Conservation (phyloP, 2,113 vertebrate species). For the Camarhynchus parvulus region DNA sequence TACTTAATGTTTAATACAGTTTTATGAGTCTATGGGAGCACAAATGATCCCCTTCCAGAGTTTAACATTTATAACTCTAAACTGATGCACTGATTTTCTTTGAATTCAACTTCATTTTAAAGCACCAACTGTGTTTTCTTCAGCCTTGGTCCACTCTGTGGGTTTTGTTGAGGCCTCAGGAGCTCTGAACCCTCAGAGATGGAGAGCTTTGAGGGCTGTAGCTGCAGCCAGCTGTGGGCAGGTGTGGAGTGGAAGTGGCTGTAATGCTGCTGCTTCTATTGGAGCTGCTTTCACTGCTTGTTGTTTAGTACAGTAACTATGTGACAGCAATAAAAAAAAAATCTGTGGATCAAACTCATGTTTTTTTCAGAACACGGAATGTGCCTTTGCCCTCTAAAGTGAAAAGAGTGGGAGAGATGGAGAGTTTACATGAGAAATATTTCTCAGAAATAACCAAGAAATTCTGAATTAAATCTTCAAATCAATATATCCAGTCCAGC, state of each 20-base stretch:
- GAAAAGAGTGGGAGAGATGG: background rate
- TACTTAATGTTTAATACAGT: background rate
- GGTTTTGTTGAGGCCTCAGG: background rate
- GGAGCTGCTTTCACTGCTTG: fast-evolving
- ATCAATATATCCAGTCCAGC: background rate
- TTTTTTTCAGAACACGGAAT: background rate
- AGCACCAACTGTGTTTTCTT: background rate
- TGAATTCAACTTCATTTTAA: background rate
- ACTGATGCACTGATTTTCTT: background rate
- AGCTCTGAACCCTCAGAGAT: background rate
- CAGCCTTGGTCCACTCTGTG: background rate
- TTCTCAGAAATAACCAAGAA: slow-evolving; percentile 13
- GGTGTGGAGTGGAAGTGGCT: background rate
- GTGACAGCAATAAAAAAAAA: background rate
- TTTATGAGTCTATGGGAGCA: background rate
- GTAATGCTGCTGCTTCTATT: background rate
- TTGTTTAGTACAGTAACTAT: background rate
- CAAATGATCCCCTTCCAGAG: background rate
- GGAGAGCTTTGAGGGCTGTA: background rate
- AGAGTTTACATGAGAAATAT: background rate
- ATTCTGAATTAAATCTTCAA: slow-evolving; percentile 9
- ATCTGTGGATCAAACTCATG: background rate
- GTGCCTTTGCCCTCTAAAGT: background rate
- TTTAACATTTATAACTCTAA: background rate
- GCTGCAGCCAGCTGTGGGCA: background rate